Evolutionary conservation across 2,888 invertebrate genomes (phyloP).

Genomic region (Hyles lineata): DNA sequence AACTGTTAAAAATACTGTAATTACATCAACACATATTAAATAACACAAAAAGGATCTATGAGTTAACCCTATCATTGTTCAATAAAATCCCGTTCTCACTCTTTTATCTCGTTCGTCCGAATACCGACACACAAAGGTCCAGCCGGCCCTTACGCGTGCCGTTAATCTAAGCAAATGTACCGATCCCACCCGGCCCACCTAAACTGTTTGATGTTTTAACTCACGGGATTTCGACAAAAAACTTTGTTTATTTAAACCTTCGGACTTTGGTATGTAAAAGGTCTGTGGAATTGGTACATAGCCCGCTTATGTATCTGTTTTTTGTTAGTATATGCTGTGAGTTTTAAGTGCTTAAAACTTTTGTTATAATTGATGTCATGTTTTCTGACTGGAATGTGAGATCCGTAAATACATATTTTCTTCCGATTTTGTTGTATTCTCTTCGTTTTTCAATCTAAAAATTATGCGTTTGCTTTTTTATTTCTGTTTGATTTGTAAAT

Average conservation of each 20-base stretch:
- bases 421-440: too few relatives aligned
- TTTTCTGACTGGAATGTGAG: too few relatives aligned
- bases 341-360: too few relatives aligned
- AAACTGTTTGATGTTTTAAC: constrained; percentile 78
- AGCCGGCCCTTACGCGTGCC: constrained; percentile 61
- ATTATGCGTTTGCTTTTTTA: too few relatives aligned
- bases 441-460: too few relatives aligned
- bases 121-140: constrained; percentile 50
- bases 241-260: constrained; percentile 74
- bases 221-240: constrained; percentile 62
- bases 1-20: too few relatives aligned
- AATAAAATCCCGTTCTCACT: background rate
- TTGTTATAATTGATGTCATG: too few relatives aligned
- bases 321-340: background rate
- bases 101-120: constrained; percentile 43
- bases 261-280: constrained; percentile 27
- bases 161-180: constrained; percentile 75
- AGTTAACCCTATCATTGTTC: too few relatives aligned
- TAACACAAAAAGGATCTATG: too few relatives aligned
- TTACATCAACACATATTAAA: too few relatives aligned
- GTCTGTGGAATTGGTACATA: background rate
- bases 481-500: too few relatives aligned
- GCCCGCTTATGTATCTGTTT: background rate
- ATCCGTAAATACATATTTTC: too few relatives aligned
- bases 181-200: constrained; percentile 54